Percentiles rank a stretch among this genome's conserved stretches.
Evolutionary conservation across 2,797 vertebrate genomes (phyloP).

Genomic region (Orientallactaga sibirica): DNA sequence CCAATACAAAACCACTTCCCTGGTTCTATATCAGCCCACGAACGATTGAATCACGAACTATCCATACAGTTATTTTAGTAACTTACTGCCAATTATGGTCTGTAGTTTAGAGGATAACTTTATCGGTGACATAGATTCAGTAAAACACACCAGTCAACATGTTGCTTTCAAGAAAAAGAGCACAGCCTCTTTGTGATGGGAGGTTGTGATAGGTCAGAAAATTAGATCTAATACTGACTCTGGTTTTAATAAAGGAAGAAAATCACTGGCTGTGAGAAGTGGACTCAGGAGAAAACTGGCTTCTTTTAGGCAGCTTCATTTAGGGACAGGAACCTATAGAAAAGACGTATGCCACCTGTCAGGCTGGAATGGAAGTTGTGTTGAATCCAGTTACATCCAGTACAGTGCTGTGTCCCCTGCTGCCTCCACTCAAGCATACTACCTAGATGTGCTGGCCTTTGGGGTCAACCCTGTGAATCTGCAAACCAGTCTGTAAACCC

Average conservation of each 20-base stretch:
- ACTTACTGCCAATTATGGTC: neutral
- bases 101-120: conserved; percentile 17
- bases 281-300: too few species aligned
- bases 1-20: neutral
- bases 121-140: neutral
- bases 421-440: too few species aligned
- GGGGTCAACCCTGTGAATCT: too few species aligned
- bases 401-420: too few species aligned
- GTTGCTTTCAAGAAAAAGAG: conserved; percentile 3
- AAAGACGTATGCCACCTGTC: too few species aligned
- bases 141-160: neutral
- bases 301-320: too few species aligned
- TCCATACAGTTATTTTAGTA: conserved; percentile 2
- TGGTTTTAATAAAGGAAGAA: conserved; percentile 23
- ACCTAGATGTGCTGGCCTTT: too few species aligned
- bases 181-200: neutral
- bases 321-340: too few species aligned
- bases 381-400: too few species aligned
- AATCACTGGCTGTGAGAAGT: neutral
- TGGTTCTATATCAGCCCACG: conserved; percentile 22
- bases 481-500: too few species aligned
- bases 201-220: neutral
- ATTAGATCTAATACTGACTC: neutral
- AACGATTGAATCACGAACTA: neutral
- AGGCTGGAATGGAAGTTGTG: too few species aligned